Conservation (phyloP, 2,113 vertebrate genomes). For the Struthio camelus region DNA sequence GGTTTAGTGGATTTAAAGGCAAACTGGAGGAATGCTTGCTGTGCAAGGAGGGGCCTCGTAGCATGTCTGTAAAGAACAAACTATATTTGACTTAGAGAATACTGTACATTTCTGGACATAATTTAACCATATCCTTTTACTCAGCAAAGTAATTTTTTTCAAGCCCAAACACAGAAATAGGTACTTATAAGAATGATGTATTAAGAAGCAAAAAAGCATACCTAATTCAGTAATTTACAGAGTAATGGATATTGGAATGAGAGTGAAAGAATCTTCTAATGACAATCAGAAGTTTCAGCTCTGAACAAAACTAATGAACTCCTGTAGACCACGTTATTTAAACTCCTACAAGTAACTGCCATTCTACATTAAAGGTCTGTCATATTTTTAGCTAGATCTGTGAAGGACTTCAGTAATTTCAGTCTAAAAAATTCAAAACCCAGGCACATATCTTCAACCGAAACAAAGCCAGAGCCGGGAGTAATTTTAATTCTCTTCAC, state of each 20-base stretch:
- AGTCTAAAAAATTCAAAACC: not conserved
- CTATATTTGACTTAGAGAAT: not conserved
- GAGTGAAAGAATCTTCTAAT: not conserved
- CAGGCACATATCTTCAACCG: not conserved
- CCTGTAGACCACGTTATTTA: not conserved
- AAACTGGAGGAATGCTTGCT: not conserved
- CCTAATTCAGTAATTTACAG: not conserved
- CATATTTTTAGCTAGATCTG: not conserved
- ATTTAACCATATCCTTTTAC: not conserved
- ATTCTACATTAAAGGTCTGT: not conserved
- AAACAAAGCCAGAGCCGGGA: conserved; percentile 14
- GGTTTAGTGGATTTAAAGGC: not conserved
- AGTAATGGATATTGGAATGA: not conserved
- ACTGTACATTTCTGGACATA: not conserved
- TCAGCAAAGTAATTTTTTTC: not conserved
- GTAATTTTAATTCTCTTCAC: not conserved
- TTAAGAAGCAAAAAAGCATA: not conserved
- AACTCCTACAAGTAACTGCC: not conserved
- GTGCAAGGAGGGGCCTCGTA: not conserved
- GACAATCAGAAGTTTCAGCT: not conserved
- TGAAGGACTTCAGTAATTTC: not conserved
- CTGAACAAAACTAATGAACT: not conserved
- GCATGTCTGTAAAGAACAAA: not conserved
- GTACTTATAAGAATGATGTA: not conserved
- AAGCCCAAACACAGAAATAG: not conserved